Base-by-base conservation (phyloP, 2,113 vertebrate species). In the Actenoides lindsayi region DNA sequence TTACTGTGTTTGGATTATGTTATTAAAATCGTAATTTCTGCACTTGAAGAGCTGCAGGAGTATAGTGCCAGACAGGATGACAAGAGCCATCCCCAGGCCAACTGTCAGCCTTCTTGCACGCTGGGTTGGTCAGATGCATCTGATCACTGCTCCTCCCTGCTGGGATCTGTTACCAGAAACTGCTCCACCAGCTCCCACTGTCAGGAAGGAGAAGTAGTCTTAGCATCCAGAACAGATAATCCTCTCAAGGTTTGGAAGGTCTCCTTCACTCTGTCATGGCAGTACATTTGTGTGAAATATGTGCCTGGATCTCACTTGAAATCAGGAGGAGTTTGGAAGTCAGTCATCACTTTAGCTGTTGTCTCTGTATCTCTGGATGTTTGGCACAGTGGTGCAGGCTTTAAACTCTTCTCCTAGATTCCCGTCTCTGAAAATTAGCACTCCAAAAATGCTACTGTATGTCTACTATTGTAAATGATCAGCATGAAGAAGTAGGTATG, bases 251-350 rank as follows among this genome's bases (percentile, higher is more conserved):
- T 78, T 89, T 63, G 25, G 56, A 78, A 89, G 60, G 68, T 80
- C 31, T 89, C 41, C 31, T 89, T 90, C 50, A 9, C 90, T 92
- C 60, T 89, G 35, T 81, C 68, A 67, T 18, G 9, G 68, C 60
- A 87, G 21, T 71, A 74, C 54, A 37, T 73, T 67, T 67, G 25
- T 70, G 64, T 89, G 83, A 96, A 95, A 83, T 77, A 51, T 31
- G 19, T 86, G 73, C 42, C 73, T 86, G 60, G 39, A 81, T 74
- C 60, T 92, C 69, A 75, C 60, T 87, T 92, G 56, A 78, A 94
- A 78, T 70, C 64, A 68, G 76, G 33, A 74, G 35, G 53, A 73
- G 37, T 77, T 67, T 92, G 76, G 48, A 65, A 88, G 89, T 62
- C 28, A 90, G 2, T 68, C 71, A 83, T 80, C 53, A 62, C 50